These are phyloP conservation scores for Phallusia fumigata DNA, from an alignment of 23 tunicate species.

Conservation along the genomic window DNA sequence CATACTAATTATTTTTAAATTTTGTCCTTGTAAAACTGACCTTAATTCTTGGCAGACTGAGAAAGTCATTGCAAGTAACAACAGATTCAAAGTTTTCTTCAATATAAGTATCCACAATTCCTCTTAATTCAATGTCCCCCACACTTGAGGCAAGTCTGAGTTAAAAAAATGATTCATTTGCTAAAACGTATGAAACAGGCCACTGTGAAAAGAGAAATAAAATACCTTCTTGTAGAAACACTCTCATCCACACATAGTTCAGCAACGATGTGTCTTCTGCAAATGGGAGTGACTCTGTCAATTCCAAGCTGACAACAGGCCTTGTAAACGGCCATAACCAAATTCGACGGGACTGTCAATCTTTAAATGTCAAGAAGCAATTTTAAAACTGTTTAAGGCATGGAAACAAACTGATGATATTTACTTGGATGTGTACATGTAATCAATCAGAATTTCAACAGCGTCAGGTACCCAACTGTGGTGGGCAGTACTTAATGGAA, in stretches of 20 bases:
- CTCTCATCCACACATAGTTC: constrained; percentile 52
- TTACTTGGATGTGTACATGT: constrained; percentile 81
- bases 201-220: not conserved
- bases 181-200: too few species aligned
- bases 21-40: not conserved
- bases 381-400: not conserved
- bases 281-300: constrained; percentile 63
- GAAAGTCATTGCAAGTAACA: constrained; percentile 42
- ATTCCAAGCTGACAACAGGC: constrained; percentile 63
- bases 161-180: not conserved
- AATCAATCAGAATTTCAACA: constrained; percentile 59
- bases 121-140: constrained; percentile 46
- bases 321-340: constrained; percentile 46
- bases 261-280: constrained; percentile 51
- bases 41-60: constrained; percentile 58
- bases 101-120: constrained; percentile 39
- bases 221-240: constrained; percentile 57
- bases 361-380: constrained; percentile 11
- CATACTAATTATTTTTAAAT: too few species aligned
- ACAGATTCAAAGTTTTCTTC: constrained; percentile 72
- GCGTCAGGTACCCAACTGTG: constrained; percentile 49
- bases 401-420: not conserved
- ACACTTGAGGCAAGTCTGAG: constrained; percentile 61
- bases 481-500: constrained; percentile 38
- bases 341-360: constrained; percentile 37